phyloP scores from a whole-genome alignment of 2,797 vertebrate species.

The Falco novaeseelandiae region DNA sequence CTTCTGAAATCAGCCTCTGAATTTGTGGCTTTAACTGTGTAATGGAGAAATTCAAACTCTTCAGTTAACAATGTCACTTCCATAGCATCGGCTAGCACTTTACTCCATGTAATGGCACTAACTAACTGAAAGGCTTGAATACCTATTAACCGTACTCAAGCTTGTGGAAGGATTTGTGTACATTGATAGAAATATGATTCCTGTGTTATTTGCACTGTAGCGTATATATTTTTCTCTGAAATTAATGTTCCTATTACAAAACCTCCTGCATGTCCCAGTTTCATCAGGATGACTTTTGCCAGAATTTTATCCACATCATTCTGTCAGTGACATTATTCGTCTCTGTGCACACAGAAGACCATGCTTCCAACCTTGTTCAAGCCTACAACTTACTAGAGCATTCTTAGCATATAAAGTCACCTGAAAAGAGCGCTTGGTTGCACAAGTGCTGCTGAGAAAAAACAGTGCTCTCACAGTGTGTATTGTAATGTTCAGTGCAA shows the following conservation, averaged over 20 bases:
- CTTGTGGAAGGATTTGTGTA: neutral
- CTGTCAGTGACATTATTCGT: neutral
- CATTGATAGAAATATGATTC: neutral
- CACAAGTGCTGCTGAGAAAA: neutral
- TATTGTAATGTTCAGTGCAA: neutral
- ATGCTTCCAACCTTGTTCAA: neutral
- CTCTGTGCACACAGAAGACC: neutral
- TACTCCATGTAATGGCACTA: neutral
- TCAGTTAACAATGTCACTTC: neutral
- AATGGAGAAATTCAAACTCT: neutral
- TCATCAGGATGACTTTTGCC: neutral
- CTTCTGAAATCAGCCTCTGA: neutral
- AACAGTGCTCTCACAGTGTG: neutral
- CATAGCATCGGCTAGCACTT: neutral
- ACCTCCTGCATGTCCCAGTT: neutral
- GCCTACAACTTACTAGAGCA: neutral
- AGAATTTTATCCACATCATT: neutral
- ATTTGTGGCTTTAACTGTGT: neutral
- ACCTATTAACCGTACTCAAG: neutral
- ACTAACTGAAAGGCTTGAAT: neutral
- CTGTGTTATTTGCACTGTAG: neutral
- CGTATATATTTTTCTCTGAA: neutral
- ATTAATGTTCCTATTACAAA: neutral
- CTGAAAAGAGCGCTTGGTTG: conserved; percentile 5
- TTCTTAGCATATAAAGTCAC: neutral